phyloP scores from a whole-genome alignment of 2,797 vertebrate genomes.

The Heterohyrax brucei region DNA sequence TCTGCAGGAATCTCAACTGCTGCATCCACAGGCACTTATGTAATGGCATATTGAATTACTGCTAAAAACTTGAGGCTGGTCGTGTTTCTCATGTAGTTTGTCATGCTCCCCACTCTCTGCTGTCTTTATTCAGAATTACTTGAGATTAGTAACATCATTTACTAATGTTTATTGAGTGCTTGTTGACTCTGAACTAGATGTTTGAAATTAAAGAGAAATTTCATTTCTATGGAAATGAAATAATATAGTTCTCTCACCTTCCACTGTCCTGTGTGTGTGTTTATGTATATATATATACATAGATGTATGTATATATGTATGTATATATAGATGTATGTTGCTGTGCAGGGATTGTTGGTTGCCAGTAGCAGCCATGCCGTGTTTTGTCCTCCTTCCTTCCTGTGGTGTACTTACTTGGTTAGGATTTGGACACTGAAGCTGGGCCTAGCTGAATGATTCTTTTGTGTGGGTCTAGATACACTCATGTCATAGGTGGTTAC shows the following conservation, averaged over 20 bases:
- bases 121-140: constrained; percentile 78
- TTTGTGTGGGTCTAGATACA: background rate
- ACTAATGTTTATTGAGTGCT: constrained; percentile 80
- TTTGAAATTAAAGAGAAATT: constrained; percentile 66
- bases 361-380: background rate
- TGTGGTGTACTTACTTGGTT: constrained; percentile 30
- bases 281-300: no score
- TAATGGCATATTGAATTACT: constrained; percentile 66
- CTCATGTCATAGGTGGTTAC: background rate
- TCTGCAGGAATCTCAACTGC: constrained; percentile 35
- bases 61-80: constrained; percentile 54
- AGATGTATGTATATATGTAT: no score
- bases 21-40: background rate
- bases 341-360: background rate
- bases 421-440: constrained; percentile 31
- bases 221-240: constrained; percentile 32
- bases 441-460: constrained; percentile 12
- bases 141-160: constrained; percentile 77
- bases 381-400: background rate
- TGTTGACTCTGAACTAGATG: constrained; percentile 67
- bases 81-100: constrained; percentile 45
- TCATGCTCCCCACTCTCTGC: constrained; percentile 31
- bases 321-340: no score
- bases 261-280: background rate
- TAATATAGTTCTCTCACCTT: background rate